These are phyloP conservation scores for Tokudaia muenninki DNA, from an alignment of 2,797 vertebrate genomes.

Conservation along the genomic window DNA sequence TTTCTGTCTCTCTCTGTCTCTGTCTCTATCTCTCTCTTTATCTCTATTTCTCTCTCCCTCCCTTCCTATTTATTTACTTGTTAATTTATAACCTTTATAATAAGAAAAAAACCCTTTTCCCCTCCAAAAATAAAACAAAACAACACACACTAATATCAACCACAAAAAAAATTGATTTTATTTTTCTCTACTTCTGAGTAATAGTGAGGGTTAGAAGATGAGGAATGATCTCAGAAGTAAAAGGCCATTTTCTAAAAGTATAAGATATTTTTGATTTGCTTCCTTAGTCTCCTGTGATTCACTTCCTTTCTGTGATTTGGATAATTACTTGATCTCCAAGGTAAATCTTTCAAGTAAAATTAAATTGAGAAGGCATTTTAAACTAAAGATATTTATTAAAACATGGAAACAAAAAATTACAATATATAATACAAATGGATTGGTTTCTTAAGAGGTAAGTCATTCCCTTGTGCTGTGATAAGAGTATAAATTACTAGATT, in stretches of 20 bases:
- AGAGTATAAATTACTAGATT: background rate
- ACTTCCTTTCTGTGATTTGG: background rate
- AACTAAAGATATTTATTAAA: background rate
- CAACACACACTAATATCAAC: background rate
- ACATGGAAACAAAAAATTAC: background rate
- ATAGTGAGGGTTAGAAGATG: background rate
- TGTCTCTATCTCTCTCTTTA: too few species aligned
- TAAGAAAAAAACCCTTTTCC: background rate
- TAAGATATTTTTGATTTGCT: background rate
- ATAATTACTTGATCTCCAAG: background rate
- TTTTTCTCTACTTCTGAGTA: background rate
- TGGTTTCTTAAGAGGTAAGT: background rate
- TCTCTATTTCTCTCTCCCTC: background rate
- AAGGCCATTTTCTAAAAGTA: background rate
- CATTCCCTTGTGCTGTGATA: background rate
- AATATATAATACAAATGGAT: background rate
- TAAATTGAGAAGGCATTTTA: background rate
- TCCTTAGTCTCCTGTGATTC: background rate
- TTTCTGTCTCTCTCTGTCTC: too few species aligned
- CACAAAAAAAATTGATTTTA: background rate
- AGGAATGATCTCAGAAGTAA: slow-evolving; percentile 21
- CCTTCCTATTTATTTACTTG: background rate
- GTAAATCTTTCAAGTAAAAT: background rate
- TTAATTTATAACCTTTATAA: background rate
- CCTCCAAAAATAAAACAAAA: background rate